phyloP scores from a whole-genome alignment of 2,888 invertebrate species.

The Carabus problematicus region DNA sequence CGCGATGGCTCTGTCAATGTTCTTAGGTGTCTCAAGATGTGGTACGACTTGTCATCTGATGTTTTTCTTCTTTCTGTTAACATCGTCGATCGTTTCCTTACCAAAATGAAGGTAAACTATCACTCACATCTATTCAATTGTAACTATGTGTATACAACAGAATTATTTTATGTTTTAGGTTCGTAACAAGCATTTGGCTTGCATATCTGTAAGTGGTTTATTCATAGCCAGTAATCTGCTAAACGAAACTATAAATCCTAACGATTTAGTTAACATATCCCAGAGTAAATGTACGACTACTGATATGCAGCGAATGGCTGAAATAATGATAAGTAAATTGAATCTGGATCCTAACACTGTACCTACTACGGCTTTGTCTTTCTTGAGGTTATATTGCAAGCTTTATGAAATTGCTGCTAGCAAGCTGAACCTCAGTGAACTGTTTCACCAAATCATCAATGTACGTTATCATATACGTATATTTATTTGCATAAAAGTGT shows the following conservation, averaged over 20 bases:
- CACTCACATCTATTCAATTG: constrained; percentile 15
- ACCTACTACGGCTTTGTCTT: constrained; percentile 71
- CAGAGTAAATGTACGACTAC: constrained; percentile 85
- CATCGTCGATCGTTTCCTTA: constrained; percentile 81
- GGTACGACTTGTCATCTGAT: constrained; percentile 83
- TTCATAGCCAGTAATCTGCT: constrained; percentile 79
- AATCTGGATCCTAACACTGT: constrained; percentile 67
- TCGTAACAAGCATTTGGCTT: constrained; percentile 83
- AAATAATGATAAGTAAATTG: constrained; percentile 80
- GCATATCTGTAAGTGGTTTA: constrained; percentile 86
- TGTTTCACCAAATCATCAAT: constrained; percentile 63
- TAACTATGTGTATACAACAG: constrained; percentile 3
- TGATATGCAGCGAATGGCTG: constrained; percentile 87
- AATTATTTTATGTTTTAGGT: constrained; percentile 57
- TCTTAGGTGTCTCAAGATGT: constrained; percentile 81
- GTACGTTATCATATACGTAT: constrained; percentile 51
- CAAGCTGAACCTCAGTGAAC: constrained; percentile 62
- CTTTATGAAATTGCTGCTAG: constrained; percentile 67
- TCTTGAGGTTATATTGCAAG: constrained; percentile 71
- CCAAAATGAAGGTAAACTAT: constrained; percentile 76
- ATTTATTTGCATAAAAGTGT: constrained; percentile 1
- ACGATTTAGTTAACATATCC: constrained; percentile 70
- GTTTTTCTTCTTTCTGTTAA: constrained; percentile 81
- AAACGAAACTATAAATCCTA: constrained; percentile 66
- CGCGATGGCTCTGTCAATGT: constrained; percentile 84